Conservation (phyloP, 92 coral and sea anemone species). For the Heteractis magnifica region DNA sequence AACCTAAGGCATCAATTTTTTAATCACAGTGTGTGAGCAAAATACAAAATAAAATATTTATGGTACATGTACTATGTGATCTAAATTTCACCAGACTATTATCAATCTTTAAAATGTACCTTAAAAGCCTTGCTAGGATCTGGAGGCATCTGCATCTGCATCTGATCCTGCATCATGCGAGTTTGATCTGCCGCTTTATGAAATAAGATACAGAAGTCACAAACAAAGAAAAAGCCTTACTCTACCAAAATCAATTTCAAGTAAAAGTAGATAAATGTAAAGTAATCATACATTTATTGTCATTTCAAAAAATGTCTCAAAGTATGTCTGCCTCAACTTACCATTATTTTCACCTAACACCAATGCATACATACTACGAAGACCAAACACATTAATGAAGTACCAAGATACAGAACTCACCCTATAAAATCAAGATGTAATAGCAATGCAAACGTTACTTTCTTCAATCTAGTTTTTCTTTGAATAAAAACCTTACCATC, state of each 20-base stretch:
- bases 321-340: constrained; percentile 11
- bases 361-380: constrained; percentile 94
- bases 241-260: background rate
- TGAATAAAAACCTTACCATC: too few relatives aligned
- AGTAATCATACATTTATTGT: background rate
- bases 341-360: constrained; percentile 99
- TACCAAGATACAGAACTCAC: constrained; percentile 99
- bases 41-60: too few relatives aligned
- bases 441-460: too few relatives aligned
- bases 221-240: too few relatives aligned
- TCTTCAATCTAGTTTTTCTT: too few relatives aligned
- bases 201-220: background rate
- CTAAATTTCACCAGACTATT: too few relatives aligned
- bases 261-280: background rate
- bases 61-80: background rate
- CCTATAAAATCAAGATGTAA: constrained; percentile 39
- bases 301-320: too few relatives aligned
- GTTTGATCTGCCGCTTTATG: constrained; percentile 94
- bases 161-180: constrained; percentile 98
- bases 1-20: too few relatives aligned
- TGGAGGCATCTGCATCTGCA: constrained; percentile 99
- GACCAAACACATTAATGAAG: constrained; percentile 98
- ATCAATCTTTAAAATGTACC: constrained; percentile 36
- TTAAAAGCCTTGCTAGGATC: constrained; percentile 99
- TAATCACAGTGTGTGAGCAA: too few relatives aligned